Conservation (phyloP, 2,113 vertebrate species). For the Saguinus imperator region DNA sequence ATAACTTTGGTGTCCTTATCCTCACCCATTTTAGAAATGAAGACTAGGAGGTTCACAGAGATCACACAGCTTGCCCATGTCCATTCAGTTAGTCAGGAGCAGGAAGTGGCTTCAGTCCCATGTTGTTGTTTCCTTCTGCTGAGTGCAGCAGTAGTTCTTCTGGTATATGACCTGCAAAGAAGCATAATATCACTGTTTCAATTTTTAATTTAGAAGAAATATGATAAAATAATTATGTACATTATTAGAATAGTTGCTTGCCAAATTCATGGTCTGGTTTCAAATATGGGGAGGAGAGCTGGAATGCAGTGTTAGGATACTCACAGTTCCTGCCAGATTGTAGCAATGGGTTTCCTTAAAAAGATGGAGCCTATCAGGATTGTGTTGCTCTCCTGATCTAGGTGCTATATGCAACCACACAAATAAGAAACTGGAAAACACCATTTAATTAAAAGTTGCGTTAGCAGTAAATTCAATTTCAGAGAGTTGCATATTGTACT, state of each 20-base stretch:
- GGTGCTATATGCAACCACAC: background rate
- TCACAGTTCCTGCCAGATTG: background rate
- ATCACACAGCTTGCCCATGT: background rate
- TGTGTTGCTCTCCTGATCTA: background rate
- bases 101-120: background rate
- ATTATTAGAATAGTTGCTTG: background rate
- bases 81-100: background rate
- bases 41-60: background rate
- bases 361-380: background rate
- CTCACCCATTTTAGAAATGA: background rate
- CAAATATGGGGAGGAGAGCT: background rate
- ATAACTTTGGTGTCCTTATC: background rate
- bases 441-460: background rate
- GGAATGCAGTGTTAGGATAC: too few relatives aligned
- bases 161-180: background rate
- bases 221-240: background rate
- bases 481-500: background rate
- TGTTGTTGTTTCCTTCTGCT: background rate
- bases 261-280: background rate
- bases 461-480: background rate
- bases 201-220: background rate
- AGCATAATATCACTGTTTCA: background rate
- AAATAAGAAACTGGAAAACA: background rate
- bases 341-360: background rate
- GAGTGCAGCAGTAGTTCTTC: background rate